Evolutionary conservation across 2,113 vertebrate species (phyloP).

Genomic region (Dolichallabes microphthalmus): DNA sequence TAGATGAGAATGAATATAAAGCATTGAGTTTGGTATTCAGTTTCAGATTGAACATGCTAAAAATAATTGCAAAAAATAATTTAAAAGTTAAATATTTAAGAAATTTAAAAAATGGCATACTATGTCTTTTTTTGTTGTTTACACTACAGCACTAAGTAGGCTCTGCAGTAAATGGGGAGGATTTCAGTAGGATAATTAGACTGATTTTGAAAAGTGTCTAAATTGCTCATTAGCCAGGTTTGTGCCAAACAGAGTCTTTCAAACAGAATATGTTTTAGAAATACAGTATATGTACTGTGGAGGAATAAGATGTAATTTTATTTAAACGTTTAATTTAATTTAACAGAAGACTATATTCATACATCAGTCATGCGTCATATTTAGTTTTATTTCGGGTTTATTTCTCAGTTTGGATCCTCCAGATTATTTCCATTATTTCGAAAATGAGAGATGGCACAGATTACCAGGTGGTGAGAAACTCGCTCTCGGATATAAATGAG

Average conservation of each 20-base stretch:
- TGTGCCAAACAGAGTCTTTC: not conserved
- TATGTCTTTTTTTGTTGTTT: not conserved
- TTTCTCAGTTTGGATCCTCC: not conserved
- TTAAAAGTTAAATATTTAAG: not conserved
- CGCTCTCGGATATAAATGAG: slow-evolving; percentile 4
- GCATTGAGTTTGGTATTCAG: not conserved
- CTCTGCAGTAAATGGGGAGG: not conserved
- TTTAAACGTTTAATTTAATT: not conserved
- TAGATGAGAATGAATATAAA: not conserved
- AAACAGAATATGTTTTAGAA: not conserved
- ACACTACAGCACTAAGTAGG: not conserved
- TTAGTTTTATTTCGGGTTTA: not conserved
- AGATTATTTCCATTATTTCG: not conserved
- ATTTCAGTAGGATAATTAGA: not conserved
- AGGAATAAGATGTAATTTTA: not conserved
- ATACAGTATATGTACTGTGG: not conserved
- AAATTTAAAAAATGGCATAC: no score
- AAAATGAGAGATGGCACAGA: slow-evolving; percentile 18
- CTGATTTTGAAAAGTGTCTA: not conserved
- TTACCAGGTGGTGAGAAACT: not conserved
- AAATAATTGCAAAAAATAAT: not conserved
- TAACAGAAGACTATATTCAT: not conserved
- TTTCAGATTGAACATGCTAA: not conserved
- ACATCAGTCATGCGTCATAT: not conserved
- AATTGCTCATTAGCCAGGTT: slow-evolving; percentile 19